Evolutionary conservation across 2,888 invertebrate genomes (phyloP).

Genomic region (Diaphora mendica): DNA sequence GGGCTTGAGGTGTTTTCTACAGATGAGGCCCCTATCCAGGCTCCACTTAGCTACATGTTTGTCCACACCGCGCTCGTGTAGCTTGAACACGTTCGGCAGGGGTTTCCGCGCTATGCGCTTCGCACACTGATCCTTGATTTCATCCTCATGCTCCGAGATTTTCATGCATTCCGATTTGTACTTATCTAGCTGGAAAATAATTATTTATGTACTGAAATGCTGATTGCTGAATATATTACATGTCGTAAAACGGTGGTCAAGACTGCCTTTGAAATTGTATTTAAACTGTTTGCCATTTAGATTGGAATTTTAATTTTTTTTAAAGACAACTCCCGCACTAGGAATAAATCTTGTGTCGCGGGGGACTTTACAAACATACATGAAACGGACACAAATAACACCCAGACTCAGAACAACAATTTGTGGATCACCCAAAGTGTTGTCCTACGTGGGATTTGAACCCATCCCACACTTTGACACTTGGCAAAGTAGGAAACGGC

Average conservation of each 20-base stretch:
- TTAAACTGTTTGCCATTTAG: too few species aligned
- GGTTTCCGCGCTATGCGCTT: constrained; percentile 55
- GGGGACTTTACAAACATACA: too few species aligned
- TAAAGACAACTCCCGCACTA: too few species aligned
- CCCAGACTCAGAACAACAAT: too few species aligned
- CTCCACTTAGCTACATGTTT: constrained; percentile 35
- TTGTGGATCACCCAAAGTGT: too few species aligned
- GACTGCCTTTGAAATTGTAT: not conserved
- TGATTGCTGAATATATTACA: not conserved
- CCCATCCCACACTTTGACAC: too few species aligned
- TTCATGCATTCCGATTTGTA: constrained; percentile 51
- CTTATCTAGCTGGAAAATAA: constrained; percentile 49
- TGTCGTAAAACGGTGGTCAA: not conserved
- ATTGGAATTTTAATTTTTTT: too few species aligned
- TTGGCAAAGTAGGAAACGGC: too few species aligned
- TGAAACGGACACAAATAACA: too few species aligned
- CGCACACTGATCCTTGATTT: constrained; percentile 63
- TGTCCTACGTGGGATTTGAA: too few species aligned
- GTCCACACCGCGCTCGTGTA: constrained; percentile 31
- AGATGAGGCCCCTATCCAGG: constrained; percentile 49
- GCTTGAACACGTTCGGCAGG: constrained; percentile 60
- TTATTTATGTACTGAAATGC: not conserved
- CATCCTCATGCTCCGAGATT: constrained; percentile 54
- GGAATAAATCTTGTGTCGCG: too few species aligned
- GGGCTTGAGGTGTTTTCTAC: constrained; percentile 60